These are phyloP conservation scores for Carpatolechia fugitivella DNA, from an alignment of 2,888 invertebrate genomes.

Conservation along the genomic window DNA sequence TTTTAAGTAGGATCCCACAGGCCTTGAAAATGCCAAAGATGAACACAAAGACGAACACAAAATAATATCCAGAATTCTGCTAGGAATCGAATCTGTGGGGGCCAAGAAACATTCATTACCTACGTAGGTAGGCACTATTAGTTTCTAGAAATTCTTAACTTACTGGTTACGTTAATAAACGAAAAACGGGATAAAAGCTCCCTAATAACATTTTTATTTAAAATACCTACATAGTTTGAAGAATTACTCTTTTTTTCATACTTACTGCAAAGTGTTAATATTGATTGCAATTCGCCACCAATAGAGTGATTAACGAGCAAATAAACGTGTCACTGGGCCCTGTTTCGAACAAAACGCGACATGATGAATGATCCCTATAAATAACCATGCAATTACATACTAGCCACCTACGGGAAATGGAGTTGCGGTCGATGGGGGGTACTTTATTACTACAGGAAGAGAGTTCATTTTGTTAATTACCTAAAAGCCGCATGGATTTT, in stretches of 20 bases:
- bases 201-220: too few relatives aligned
- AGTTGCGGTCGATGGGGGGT: neutral
- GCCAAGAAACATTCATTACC: too few relatives aligned
- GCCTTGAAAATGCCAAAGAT: too few relatives aligned
- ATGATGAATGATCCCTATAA: conserved; percentile 27
- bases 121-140: too few relatives aligned
- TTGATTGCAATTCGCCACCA: conserved; percentile 16
- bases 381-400: conserved; percentile 17
- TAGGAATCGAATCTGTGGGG: too few relatives aligned
- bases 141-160: too few relatives aligned
- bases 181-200: too few relatives aligned
- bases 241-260: too few relatives aligned
- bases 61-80: too few relatives aligned
- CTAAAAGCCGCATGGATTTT: neutral
- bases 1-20: neutral
- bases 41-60: too few relatives aligned
- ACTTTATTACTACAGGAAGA: conserved; percentile 2
- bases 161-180: too few relatives aligned
- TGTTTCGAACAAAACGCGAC: conserved; percentile 19
- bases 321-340: conserved; percentile 27
- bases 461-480: neutral
- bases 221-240: too few relatives aligned
- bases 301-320: conserved; percentile 28
- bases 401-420: neutral
- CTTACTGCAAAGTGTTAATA: conserved; percentile 25